Conservation (phyloP, 2,797 vertebrate species). For the Ispidina picta region DNA sequence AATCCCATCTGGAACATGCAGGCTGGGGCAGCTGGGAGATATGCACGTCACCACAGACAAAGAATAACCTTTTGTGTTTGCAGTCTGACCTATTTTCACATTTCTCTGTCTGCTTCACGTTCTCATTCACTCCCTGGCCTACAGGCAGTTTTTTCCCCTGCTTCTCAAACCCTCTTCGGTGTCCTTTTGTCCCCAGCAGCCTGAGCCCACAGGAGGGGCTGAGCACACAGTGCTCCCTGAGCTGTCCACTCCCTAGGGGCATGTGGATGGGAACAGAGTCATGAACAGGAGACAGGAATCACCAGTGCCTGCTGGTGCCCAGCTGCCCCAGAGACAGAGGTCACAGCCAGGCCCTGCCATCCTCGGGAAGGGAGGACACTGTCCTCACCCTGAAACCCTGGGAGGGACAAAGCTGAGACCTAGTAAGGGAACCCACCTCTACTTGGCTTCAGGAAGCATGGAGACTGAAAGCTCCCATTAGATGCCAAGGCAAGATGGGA, state of each 20-base stretch:
- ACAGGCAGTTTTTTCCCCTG: not conserved
- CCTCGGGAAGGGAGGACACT: not conserved
- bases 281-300: not conserved
- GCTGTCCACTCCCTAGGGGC: not conserved
- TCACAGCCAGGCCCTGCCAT: not conserved
- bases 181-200: not conserved
- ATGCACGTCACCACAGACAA: not conserved
- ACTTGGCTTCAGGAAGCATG: not conserved
- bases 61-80: conserved; percentile 38
- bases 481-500: not conserved
- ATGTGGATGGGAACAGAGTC: not conserved
- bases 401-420: not conserved
- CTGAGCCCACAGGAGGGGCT: not conserved
- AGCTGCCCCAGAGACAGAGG: not conserved
- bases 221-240: not conserved
- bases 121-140: not conserved
- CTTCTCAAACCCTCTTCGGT: not conserved
- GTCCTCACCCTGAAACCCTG: not conserved
- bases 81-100: conserved; percentile 45
- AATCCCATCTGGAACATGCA: not conserved
- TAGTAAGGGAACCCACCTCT: not conserved
- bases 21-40: not conserved
- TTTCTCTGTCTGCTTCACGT: not conserved
- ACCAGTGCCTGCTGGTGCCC: not conserved
- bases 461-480: not conserved